Evolutionary conservation across 2,113 vertebrate species (phyloP), one percentile per base, ranked within the genome.

Genomic region (Aramus guarauna): DNA sequence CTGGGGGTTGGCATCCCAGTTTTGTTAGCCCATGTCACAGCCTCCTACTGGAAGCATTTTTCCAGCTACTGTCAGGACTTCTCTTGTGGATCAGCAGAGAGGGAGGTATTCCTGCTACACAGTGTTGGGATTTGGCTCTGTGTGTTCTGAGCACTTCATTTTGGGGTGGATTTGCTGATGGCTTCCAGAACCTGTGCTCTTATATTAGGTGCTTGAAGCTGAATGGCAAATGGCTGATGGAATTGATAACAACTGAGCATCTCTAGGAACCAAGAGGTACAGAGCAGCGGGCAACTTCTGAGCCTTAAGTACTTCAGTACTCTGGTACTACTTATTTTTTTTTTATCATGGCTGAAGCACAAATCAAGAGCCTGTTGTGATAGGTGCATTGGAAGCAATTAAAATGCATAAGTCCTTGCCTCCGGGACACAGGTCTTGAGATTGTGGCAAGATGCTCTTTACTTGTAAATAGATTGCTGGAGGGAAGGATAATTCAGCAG

Each of bases 311-410:
- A 36, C 71, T 92, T 90, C 45, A 26, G 5, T 82, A 74, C 62
- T 59, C 11, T 55, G 55, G 23, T 41, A 21, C 59, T 90, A 39
- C 59, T 94, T 76, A 62, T 47, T 93, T 82, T 90, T 47, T 93
- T 82, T 90, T 82, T 36, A 64, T 67, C 21, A 5, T 20, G 52
- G 68, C 75, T 93, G 72, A 83, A 88, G 63, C 85, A 71, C 56
- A 88, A 89, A 91, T 84, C 47, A 59, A 59, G 68, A 67, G 64
- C 36, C 56, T 80, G 52, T 81, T 84, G 64, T 86, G 85, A 41
- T 92, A 96, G 90, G 64, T 93, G 91, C 88, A 91, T 93, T 94
- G 95, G 94, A 96, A 95, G 90, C 92, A 95, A 96, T 93, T 93
- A 96, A 94, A 96, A 86, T 93, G 91, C 94, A 72, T 92, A 88